Base-by-base conservation (phyloP, 2,888 invertebrate species). In the Protophormia terraenovae region DNA sequence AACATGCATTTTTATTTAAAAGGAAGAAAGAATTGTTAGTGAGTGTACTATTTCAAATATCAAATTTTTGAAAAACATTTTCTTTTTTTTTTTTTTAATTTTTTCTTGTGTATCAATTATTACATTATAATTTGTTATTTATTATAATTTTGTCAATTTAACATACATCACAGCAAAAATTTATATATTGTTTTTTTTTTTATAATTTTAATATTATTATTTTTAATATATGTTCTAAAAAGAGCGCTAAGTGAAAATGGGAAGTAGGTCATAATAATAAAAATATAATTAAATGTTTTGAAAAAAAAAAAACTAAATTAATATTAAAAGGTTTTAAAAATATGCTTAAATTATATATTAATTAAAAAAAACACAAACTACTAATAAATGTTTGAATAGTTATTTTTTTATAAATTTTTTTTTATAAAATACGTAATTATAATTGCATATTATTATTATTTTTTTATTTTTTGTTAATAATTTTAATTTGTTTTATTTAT, bases 81-180 rank as follows among this genome's bases (percentile, higher is more conserved):
- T 77, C 38, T 66, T n/a, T 24, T 79, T 19, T 24, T 50, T 35
- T 32, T 55, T 71, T 45, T 71, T 55, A 6, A n/a, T n/a, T 69
- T 69, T 29, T 60, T 41, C 16, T 78, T 66, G 62, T 72, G 86
- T 86, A 71, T 76, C 5, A 50, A 66, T 82, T 83, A 73, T 86
- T 86, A 81, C 86, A 88, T 85, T 88, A 86, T 88, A 87, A 72
- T 58, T 58, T 64, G 38, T 71, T 87, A 78, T 86, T 87, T 87
- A 82, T 80, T 82, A 60, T 86, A 87, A 7, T 86, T 84, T 86
- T 89, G 88, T 91, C 89, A 90, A 89, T 91, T 91, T 90, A 92
- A 91, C 91, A 91, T 91, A 92, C 91, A 92, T 91, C 91, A 91
- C 91, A 91, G 92, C 92, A 92, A 90, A 91, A 91, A 89, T 92